A percentile compares a stretch with the other conserved stretches of the same genome.
Evolutionary conservation across 2,113 vertebrate genomes (phyloP).

Genomic region (Aegithalos caudatus): DNA sequence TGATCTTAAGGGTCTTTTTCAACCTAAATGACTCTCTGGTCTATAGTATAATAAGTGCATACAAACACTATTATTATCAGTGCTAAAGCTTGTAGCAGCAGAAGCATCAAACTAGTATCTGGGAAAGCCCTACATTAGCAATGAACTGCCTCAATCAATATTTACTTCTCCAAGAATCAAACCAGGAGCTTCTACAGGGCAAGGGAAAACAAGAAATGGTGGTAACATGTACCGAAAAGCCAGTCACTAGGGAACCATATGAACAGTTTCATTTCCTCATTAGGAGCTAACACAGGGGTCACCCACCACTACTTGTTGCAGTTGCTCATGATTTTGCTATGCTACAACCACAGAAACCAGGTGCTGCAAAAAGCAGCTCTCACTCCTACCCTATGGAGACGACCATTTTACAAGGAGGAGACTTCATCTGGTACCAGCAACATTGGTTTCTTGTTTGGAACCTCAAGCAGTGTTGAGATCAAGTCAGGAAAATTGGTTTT

Average conservation of each 20-base stretch:
- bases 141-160: not conserved
- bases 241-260: not conserved
- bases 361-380: not conserved
- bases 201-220: not conserved
- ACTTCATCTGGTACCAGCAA: not conserved
- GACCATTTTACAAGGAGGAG: not conserved
- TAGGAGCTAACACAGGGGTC: not conserved
- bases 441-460: not conserved
- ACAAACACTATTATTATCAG: accelerated
- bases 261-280: not conserved
- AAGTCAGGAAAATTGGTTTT: not conserved
- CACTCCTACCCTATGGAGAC: not conserved
- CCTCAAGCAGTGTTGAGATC: not conserved
- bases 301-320: not conserved
- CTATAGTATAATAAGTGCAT: not conserved
- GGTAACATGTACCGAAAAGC: not conserved
- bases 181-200: not conserved
- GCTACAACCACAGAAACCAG: not conserved
- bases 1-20: not conserved
- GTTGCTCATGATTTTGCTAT: not conserved
- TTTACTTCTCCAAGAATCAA: not conserved
- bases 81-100: not conserved
- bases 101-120: not conserved
- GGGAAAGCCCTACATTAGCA: not conserved
- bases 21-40: not conserved